phyloP scores from a whole-genome alignment of 2,113 vertebrate genomes.

The Benitochromis conjunctus region DNA sequence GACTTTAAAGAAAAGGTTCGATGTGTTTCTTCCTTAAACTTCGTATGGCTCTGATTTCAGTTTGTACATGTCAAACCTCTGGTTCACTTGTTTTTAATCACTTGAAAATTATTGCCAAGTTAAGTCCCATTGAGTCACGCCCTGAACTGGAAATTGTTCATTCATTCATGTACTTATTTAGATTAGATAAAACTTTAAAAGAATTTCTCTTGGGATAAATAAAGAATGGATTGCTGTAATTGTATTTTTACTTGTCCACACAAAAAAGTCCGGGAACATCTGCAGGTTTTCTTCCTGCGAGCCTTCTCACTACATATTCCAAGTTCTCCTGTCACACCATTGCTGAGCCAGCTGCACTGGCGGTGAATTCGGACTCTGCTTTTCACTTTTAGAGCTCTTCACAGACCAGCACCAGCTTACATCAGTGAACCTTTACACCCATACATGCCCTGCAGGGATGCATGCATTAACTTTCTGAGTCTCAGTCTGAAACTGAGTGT shows the following conservation, averaged over 20 bases:
- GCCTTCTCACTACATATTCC: background rate
- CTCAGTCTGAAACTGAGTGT: no score
- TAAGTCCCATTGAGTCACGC: background rate
- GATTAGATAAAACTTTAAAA: no score
- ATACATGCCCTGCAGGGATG: background rate
- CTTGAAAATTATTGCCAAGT: background rate
- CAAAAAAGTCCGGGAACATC: background rate
- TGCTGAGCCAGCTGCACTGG: background rate
- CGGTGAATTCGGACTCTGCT: background rate
- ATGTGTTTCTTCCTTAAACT: background rate
- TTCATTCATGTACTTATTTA: background rate
- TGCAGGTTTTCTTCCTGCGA: background rate
- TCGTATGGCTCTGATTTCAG: no score
- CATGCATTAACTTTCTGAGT: background rate
- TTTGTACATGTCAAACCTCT: background rate
- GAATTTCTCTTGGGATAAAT: no score
- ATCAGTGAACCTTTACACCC: background rate
- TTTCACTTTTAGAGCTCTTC: background rate
- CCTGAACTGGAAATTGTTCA: background rate
- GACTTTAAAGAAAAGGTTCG: background rate
- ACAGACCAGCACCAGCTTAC: background rate
- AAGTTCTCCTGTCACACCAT: background rate
- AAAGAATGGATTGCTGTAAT: background rate
- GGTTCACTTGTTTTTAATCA: background rate
- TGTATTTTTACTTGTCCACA: background rate